Percentiles rank a stretch among this genome's conserved stretches.
Evolutionary conservation across 1,140 invertebrate genomes (phyloP).

Genomic region (Heliconius melpomene): DNA sequence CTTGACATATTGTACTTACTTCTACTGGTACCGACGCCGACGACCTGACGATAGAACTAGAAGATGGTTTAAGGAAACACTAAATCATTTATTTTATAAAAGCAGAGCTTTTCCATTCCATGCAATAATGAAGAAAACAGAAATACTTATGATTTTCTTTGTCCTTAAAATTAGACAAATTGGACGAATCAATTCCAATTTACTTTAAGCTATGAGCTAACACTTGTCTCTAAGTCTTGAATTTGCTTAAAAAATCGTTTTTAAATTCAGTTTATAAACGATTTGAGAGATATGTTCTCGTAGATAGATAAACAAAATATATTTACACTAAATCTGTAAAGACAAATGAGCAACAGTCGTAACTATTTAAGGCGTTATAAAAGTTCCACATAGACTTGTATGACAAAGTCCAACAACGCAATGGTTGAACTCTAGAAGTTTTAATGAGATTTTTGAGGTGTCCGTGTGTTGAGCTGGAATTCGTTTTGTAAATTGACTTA

Average conservation of each 20-base stretch:
- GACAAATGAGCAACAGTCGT: neutral
- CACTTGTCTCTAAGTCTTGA: neutral
- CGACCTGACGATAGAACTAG: too few species aligned
- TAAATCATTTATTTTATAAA: too few species aligned
- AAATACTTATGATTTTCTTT: too few species aligned
- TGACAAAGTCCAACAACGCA: neutral
- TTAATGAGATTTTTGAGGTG: conserved; percentile 39
- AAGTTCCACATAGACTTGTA: neutral
- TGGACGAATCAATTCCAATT: too few species aligned
- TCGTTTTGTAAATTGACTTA: conserved; percentile 23
- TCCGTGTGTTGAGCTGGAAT: conserved; percentile 25
- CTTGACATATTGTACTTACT: too few species aligned
- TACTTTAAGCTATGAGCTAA: too few species aligned
- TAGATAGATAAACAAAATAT: neutral
- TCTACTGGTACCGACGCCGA: too few species aligned
- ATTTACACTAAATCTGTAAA: neutral
- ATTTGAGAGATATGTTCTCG: neutral
- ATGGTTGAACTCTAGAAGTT: conserved; percentile 29
- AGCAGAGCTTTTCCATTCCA: too few species aligned
- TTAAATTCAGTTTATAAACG: neutral
- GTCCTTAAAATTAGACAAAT: too few species aligned
- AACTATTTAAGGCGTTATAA: neutral
- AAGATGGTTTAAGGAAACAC: too few species aligned
- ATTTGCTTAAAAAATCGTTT: too few species aligned
- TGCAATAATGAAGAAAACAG: too few species aligned